These are phyloP conservation scores for Netelia inedita DNA, from an alignment of 2,888 invertebrate genomes.

Conservation along the genomic window DNA sequence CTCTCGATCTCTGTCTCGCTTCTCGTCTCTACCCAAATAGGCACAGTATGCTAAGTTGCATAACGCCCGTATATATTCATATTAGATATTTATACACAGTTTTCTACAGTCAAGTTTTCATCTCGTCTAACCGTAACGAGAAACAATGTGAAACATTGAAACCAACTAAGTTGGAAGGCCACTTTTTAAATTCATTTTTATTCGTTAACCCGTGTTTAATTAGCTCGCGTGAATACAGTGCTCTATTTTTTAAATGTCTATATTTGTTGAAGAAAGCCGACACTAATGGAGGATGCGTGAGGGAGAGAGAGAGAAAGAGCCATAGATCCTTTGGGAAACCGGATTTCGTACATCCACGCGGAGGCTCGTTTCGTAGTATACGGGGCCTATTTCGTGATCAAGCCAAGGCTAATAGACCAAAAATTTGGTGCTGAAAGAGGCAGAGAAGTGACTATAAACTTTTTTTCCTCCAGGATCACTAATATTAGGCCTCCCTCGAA, in stretches of 20 bases:
- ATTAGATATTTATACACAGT: too few relatives aligned
- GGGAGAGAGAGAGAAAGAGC: slow-evolving; percentile 6
- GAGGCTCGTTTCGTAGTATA: slow-evolving; percentile 16
- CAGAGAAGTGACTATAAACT: slow-evolving; percentile 17
- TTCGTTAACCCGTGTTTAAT: too few relatives aligned
- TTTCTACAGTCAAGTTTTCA: too few relatives aligned
- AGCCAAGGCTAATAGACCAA: slow-evolving; percentile 53
- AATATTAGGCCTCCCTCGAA: slow-evolving; percentile 24
- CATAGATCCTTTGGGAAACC: slow-evolving; percentile 35
- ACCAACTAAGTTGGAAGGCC: too few relatives aligned
- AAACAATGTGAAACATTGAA: too few relatives aligned
- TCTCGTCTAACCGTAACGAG: too few relatives aligned
- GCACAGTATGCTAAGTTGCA: slow-evolving; percentile 26
- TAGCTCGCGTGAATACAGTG: neutral
- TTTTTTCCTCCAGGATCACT: slow-evolving; percentile 26
- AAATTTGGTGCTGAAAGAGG: neutral
- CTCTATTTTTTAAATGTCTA: neutral
- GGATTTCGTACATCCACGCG: slow-evolving; percentile 45
- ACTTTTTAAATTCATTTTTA: too few relatives aligned
- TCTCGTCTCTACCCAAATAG: neutral
- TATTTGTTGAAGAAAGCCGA: too few relatives aligned
- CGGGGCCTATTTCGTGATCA: slow-evolving; percentile 40
- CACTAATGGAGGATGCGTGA: neutral
- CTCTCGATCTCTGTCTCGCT: neutral
- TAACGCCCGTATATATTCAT: neutral